phyloP scores from a whole-genome alignment of 2,797 vertebrate species.

The Macroramphosus scolopax region DNA sequence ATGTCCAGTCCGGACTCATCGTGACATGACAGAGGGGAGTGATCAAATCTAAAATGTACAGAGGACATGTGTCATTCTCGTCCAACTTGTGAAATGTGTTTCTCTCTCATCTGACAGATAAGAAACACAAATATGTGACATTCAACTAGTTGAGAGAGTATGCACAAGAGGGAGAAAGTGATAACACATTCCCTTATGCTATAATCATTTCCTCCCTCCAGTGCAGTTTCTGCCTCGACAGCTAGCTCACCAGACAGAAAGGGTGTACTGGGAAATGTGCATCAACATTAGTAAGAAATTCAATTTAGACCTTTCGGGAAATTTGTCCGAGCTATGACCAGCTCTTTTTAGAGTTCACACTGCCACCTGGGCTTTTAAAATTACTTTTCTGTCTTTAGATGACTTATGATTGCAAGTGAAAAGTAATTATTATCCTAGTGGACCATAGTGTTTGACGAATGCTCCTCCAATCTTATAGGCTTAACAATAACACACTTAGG shows the following conservation, averaged over 20 bases:
- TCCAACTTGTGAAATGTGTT: constrained; percentile 44
- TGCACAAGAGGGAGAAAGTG: constrained; percentile 57
- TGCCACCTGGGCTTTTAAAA: constrained; percentile 15
- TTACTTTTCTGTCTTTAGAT: constrained; percentile 22
- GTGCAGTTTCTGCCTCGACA: constrained; percentile 58
- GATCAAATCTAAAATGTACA: constrained; percentile 13
- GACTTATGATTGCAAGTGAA: constrained; percentile 42
- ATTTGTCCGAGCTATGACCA: constrained; percentile 13
- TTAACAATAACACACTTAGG: constrained; percentile 2
- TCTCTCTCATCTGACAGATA: constrained; percentile 54
- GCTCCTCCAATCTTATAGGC: constrained; percentile 8
- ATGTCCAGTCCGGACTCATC: constrained; percentile 41
- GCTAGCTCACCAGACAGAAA: constrained; percentile 53
- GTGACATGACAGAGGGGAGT: constrained; percentile 48
- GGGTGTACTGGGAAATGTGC: constrained; percentile 57
- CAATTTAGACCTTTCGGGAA: constrained; percentile 6
- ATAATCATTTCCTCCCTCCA: constrained; percentile 72
- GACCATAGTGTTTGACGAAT: constrained; percentile 29
- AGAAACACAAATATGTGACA: constrained; percentile 51
- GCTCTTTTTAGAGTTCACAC: constrained; percentile 8
- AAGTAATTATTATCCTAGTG: constrained; percentile 28
- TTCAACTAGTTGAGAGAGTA: constrained; percentile 39
- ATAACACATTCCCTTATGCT: constrained; percentile 75
- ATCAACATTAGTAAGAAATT: constrained; percentile 23
- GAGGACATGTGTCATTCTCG: constrained; percentile 30